Evolutionary conservation across 2,113 vertebrate species (phyloP), one percentile per base, ranked within the genome.

Genomic region (Otis tarda): DNA sequence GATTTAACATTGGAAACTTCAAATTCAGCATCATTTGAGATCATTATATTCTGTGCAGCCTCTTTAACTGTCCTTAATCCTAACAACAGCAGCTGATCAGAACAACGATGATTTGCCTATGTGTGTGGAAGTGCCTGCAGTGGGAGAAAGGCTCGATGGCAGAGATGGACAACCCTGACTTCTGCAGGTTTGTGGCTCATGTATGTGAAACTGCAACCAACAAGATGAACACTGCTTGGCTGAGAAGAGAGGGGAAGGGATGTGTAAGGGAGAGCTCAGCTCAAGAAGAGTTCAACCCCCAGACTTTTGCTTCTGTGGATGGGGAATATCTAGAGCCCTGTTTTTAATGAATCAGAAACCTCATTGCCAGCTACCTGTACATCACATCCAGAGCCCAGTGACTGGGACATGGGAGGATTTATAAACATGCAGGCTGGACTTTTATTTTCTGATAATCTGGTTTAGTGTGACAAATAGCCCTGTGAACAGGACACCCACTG

Each of bases 401-500:
- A 18, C 35, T 61, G 68, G 13, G 56, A 75, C 43, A 81, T 81
- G 82, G 87, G 85, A 95, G 75, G 87, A 95, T 97, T 96, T 95
- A 93, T 91, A 91, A 90, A 85, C 70, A 73, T 30, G 43, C 21
- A 90, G 78, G 68, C 89, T 83, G 80, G 88, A 57, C 33, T 94
- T 93, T 90, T 95, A 94, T 96, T 97, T 93, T 87, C 94, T 92
- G 82, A 96, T 95, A 94, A 97, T 95, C 94, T 91, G 74, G 80
- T 92, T 91, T 87, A 90, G 87, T 55, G 89, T 95, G 97, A 97
- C 94, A 95, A 94, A 95, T 75, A 81, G 84, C 50, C 73, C 86
- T 75, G 33, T 14, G 91, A 82, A 73, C 69, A 92, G 86, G 93
- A 94, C 53, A 91, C 89, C 83, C 50, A 0, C 89, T 80, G 89